phyloP scores from a whole-genome alignment of 2,113 vertebrate species.

The Indri indri region DNA sequence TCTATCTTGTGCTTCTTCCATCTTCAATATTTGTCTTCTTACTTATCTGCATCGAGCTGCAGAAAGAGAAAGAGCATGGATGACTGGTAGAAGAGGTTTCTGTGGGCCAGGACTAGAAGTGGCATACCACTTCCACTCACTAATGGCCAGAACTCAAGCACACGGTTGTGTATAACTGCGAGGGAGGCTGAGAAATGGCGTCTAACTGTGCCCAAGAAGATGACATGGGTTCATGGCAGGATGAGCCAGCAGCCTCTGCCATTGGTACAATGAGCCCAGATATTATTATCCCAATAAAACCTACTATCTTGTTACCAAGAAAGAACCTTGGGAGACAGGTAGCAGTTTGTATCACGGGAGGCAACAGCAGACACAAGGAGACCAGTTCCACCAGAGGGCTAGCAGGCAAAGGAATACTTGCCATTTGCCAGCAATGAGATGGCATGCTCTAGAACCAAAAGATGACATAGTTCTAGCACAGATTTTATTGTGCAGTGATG shows the following conservation, averaged over 20 bases:
- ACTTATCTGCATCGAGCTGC: background rate
- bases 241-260: background rate
- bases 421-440: background rate
- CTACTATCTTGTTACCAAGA: background rate
- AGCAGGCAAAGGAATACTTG: background rate
- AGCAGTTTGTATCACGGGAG: background rate
- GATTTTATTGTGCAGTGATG: background rate
- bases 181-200: background rate
- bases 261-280: background rate
- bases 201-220: background rate
- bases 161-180: background rate
- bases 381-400: background rate
- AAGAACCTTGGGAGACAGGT: background rate
- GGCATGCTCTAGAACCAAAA: background rate
- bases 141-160: background rate
- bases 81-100: background rate
- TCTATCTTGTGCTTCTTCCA: background rate
- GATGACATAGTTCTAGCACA: background rate
- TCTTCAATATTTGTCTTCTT: background rate
- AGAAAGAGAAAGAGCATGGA: background rate
- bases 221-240: background rate
- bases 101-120: background rate
- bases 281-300: background rate
- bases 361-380: background rate
- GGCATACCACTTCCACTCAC: background rate